A percentile compares a stretch with the other conserved stretches of the same genome.
Conservation (phyloP, 2,797 vertebrate species). For the Sternarchorhynchus goeldii region DNA sequence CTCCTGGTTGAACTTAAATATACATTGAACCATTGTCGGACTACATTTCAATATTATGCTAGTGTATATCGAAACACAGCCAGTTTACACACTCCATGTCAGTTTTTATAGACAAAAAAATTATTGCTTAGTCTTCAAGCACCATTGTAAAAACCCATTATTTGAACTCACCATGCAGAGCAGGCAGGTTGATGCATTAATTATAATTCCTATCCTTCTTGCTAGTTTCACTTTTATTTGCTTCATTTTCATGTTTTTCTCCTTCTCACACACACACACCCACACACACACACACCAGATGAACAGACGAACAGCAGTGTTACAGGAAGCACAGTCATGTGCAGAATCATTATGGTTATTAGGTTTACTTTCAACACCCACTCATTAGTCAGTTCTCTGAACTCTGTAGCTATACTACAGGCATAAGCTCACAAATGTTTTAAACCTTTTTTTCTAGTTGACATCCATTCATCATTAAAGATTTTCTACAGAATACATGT, state of each 20-base stretch:
- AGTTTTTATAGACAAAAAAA: no score
- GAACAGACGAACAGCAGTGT: neutral
- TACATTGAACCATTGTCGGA: neutral
- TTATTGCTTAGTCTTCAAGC: no score
- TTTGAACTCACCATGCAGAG: no score
- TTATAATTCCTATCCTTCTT: neutral
- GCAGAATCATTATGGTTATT: conserved; percentile 36
- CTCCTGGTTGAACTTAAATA: conserved; percentile 33
- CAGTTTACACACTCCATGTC: no score
- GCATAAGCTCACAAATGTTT: neutral
- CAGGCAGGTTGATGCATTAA: no score
- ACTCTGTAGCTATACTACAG: neutral
- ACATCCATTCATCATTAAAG: neutral
- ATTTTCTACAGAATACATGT: neutral
- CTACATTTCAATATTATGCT: no score
- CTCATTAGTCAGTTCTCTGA: conserved; percentile 1
- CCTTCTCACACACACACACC: neutral
- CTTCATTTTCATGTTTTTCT: neutral
- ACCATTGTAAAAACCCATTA: no score
- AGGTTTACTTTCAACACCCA: conserved; percentile 3
- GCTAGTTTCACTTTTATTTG: neutral
- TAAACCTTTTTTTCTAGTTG: conserved; percentile 10
- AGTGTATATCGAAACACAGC: no score
- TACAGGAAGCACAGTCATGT: neutral
- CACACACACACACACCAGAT: neutral